These are phyloP conservation scores for Apostichopus japonicus DNA, from an alignment of 35 echinoderm and acorn worm genomes.

Conservation along the genomic window DNA sequence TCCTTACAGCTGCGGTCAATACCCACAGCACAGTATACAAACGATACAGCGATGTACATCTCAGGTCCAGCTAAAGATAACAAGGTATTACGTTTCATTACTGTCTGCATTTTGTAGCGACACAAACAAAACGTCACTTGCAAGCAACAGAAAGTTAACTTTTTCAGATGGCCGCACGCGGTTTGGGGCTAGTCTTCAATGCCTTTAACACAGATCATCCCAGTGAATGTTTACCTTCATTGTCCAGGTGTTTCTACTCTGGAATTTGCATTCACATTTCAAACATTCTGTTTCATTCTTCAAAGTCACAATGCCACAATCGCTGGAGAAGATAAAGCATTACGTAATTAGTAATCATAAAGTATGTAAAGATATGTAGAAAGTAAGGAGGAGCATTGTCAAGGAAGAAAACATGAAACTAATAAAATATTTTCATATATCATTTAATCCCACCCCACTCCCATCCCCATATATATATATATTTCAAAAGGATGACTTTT, in stretches of 20 bases:
- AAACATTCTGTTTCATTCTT: constrained; percentile 58
- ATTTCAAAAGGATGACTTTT: background rate
- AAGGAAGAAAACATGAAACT: background rate
- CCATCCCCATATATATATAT: too few species aligned
- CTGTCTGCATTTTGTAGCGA: too few species aligned
- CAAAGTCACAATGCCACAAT: constrained; percentile 31
- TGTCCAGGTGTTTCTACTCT: constrained; percentile 29
- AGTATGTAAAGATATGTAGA: background rate
- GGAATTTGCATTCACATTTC: constrained; percentile 51
- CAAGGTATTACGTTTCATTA: too few species aligned
- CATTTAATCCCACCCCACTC: background rate
- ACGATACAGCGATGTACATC: too few species aligned
- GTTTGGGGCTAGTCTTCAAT: too few species aligned
- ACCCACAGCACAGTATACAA: too few species aligned
- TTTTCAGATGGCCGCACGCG: too few species aligned
- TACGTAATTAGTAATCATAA: background rate
- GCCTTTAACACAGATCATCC: background rate
- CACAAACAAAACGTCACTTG: background rate
- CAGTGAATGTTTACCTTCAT: constrained; percentile 13
- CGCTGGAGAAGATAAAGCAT: background rate
- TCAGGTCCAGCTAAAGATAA: too few species aligned
- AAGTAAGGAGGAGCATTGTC: background rate
- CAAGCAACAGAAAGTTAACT: too few species aligned
- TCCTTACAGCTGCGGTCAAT: too few species aligned
- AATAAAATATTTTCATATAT: too few species aligned